Evolutionary conservation across 2,888 invertebrate genomes (phyloP).

Genomic region (Itoplectis maculator): DNA sequence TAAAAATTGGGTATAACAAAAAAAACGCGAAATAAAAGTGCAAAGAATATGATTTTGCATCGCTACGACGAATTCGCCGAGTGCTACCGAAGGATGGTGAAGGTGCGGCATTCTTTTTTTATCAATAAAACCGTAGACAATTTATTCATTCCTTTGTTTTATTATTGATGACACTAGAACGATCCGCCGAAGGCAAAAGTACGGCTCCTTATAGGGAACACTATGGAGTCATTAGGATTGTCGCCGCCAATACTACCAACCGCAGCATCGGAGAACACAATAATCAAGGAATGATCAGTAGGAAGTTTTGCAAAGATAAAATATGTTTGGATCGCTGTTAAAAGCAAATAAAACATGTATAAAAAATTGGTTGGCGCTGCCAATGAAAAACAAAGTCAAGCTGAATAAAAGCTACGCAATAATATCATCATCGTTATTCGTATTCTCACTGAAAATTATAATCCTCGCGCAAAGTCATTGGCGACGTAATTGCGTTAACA

Average conservation of each 20-base stretch:
- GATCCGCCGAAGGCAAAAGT: slow-evolving; percentile 77
- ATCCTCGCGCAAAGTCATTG: slow-evolving; percentile 49
- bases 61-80: slow-evolving; percentile 77
- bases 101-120: no score
- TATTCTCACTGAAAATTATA: slow-evolving; percentile 8
- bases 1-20: slow-evolving; percentile 38
- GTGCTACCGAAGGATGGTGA: slow-evolving; percentile 77
- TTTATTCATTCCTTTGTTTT: slow-evolving; percentile 55
- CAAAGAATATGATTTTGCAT: slow-evolving; percentile 73
- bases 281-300: slow-evolving; percentile 59
- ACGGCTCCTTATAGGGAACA: slow-evolving; percentile 76
- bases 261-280: slow-evolving; percentile 55
- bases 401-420: slow-evolving; percentile 9
- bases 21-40: neutral
- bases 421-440: slow-evolving; percentile 25
- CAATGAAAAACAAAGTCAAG: slow-evolving; percentile 48
- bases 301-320: slow-evolving; percentile 47
- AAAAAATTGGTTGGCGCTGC: slow-evolving; percentile 69
- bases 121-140: neutral
- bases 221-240: slow-evolving; percentile 75
- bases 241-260: slow-evolving; percentile 69
- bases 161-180: slow-evolving; percentile 72
- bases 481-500: slow-evolving; percentile 55
- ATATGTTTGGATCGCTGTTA: slow-evolving; percentile 54
- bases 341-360: slow-evolving; percentile 69